Conservation (phyloP, 2,797 vertebrate species). For the Coracias cyanogaster region DNA sequence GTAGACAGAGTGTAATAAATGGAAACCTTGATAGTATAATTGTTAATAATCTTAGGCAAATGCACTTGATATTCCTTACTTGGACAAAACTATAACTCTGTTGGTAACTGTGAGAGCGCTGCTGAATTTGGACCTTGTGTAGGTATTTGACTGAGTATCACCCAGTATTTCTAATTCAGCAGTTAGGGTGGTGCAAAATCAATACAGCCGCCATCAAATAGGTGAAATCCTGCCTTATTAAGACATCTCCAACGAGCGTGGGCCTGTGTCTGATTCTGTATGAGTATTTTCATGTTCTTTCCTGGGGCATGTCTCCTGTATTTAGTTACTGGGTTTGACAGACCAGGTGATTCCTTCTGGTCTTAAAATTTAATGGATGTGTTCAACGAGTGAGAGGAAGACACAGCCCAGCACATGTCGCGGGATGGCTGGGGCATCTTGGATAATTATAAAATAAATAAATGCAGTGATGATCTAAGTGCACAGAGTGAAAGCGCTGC, state of each 20-base stretch:
- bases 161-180: not conserved
- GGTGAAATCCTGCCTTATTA: not conserved
- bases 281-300: not conserved
- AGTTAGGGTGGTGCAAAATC: not conserved
- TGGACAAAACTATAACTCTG: not conserved
- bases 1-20: not conserved
- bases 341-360: constrained; percentile 28
- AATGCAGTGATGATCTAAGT: not conserved
- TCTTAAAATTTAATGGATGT: not conserved
- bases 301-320: constrained; percentile 2
- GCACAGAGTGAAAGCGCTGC: not conserved
- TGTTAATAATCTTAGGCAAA: not conserved
- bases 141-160: not conserved
- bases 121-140: not conserved
- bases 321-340: not conserved
- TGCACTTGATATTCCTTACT: not conserved
- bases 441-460: constrained; percentile 17
- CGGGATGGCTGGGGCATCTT: not conserved
- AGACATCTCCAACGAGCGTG: not conserved
- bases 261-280: not conserved
- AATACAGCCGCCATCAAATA: accelerated
- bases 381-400: not conserved
- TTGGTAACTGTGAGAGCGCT: not conserved
- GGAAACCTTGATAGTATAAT: not conserved
- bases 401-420: not conserved